phyloP scores from a whole-genome alignment of 2,888 invertebrate genomes.

The Smittia aterrima region DNA sequence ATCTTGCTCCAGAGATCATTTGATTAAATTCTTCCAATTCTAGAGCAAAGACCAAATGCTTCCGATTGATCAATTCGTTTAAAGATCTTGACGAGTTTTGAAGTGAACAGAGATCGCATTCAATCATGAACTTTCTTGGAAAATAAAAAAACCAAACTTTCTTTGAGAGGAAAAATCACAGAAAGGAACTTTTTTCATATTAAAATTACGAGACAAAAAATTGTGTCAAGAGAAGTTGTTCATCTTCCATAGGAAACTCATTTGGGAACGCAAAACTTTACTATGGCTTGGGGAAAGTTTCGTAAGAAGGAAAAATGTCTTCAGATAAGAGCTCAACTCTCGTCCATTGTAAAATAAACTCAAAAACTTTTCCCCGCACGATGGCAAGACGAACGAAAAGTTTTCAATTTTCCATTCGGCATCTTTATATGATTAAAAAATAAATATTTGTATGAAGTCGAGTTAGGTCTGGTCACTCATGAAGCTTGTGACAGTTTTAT shows the following conservation, averaged over 20 bases:
- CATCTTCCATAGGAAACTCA: not conserved
- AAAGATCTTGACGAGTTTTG: too few species aligned
- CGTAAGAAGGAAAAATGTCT: not conserved
- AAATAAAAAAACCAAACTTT: too few species aligned
- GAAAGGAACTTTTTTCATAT: too few species aligned
- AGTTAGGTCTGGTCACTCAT: constrained; percentile 1
- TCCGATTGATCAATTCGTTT: too few species aligned
- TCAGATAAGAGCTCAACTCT: not conserved
- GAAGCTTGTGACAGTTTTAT: constrained; percentile 1
- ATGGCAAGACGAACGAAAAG: not conserved
- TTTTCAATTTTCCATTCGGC: constrained; percentile 28
- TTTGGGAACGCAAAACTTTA: constrained; percentile 3
- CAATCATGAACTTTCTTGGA: too few species aligned
- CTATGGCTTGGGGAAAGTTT: not conserved
- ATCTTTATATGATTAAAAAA: constrained; percentile 37
- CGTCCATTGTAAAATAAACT: not conserved
- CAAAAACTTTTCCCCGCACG: not conserved
- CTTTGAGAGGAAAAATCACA: too few species aligned
- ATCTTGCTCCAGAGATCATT: too few species aligned
- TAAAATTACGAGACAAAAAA: too few species aligned
- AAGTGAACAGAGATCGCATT: too few species aligned
- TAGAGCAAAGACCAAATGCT: too few species aligned
- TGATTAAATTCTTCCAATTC: too few species aligned
- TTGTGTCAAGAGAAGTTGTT: not conserved
- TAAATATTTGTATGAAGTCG: constrained; percentile 32